Evolutionary conservation across 2,888 invertebrate species (phyloP).

Genomic region (Synanthedon formicaeformis): DNA sequence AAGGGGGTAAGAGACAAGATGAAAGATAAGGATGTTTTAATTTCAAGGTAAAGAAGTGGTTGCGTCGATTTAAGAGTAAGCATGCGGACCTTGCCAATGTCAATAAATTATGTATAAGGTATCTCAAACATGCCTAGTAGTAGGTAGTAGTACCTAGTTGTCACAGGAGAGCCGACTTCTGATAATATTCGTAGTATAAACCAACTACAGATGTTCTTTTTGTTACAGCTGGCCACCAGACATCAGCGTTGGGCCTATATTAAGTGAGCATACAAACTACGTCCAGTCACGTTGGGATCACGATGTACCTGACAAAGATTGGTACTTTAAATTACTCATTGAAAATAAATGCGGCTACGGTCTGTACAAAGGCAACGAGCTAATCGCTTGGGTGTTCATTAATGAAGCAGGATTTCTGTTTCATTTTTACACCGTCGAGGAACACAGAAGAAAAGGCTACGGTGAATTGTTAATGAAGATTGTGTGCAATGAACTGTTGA

Average conservation of each 20-base stretch:
- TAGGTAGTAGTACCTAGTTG: too few species aligned
- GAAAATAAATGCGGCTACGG: conserved; percentile 15
- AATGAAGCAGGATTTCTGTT: conserved; percentile 17
- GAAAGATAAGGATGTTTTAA: too few species aligned
- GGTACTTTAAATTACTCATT: conserved; percentile 12
- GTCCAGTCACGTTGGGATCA: background rate
- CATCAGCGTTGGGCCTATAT: background rate
- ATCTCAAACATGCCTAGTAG: too few species aligned
- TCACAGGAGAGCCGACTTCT: too few species aligned
- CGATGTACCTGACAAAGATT: background rate
- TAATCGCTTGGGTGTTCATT: conserved; percentile 16
- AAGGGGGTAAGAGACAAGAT: too few species aligned
- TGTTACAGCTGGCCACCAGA: background rate
- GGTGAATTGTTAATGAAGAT: conserved; percentile 10
- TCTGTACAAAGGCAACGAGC: conserved; percentile 11
- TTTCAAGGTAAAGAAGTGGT: too few species aligned
- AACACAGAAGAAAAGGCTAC: conserved; percentile 12
- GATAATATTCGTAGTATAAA: too few species aligned
- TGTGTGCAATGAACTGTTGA: conserved; percentile 6
- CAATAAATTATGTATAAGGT: too few species aligned
- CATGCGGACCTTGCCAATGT: too few species aligned
- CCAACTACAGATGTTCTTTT: background rate
- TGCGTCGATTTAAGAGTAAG: too few species aligned
- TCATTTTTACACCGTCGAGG: conserved; percentile 14
- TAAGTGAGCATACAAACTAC: background rate